These are phyloP conservation scores for Terrapene triunguis DNA, from an alignment of 2,113 vertebrate genomes.

Conservation along the genomic window DNA sequence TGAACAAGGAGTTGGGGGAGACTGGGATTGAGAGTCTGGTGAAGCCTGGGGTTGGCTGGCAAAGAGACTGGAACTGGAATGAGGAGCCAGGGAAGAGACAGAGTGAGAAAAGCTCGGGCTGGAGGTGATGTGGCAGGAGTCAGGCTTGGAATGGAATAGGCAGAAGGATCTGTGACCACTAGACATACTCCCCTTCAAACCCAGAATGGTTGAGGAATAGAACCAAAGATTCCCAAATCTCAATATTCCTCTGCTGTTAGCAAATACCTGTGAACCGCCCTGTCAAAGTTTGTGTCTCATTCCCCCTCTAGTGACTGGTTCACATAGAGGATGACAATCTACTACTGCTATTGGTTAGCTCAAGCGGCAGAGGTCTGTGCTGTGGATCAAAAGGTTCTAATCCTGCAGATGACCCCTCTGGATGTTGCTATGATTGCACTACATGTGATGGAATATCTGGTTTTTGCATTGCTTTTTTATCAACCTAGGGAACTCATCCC, in stretches of 20 bases:
- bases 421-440: neutral
- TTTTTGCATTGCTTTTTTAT: neutral
- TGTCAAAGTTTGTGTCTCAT: neutral
- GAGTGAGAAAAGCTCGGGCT: neutral
- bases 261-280: neutral
- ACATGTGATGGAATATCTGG: accelerated
- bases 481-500: neutral
- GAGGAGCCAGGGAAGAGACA: neutral
- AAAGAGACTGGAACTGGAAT: neutral
- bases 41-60: neutral
- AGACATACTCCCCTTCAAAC: neutral
- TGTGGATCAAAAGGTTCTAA: neutral
- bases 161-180: neutral
- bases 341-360: neutral
- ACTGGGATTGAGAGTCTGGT: neutral
- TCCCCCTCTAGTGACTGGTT: neutral
- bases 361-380: neutral
- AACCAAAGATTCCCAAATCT: neutral
- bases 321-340: neutral
- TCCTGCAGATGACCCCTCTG: neutral
- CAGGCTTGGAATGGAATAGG: neutral
- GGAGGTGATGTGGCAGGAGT: neutral
- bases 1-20: neutral
- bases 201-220: neutral
- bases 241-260: neutral